Evolutionary conservation across 2,113 vertebrate species (phyloP), one percentile per base, ranked within the genome.

Genomic region (Eulacestoma nigropectus): DNA sequence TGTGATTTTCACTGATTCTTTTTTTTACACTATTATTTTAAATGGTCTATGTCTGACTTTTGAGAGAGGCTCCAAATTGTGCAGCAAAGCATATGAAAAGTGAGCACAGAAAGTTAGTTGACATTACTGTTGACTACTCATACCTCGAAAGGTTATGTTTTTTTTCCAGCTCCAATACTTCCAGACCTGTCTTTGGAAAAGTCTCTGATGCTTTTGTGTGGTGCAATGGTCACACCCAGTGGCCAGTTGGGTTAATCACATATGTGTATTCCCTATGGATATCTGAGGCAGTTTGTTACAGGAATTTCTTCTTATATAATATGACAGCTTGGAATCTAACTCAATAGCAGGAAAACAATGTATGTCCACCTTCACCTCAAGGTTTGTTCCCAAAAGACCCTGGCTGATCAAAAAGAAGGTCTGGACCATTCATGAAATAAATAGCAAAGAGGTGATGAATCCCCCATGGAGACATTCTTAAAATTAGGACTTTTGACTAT

Each of bases 161-260:
- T 42, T 42, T 74, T 90, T 2, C 35, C 20, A 74, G 39, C 25
- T 78, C 56, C 5, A 55, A 8, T 90, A 44, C 27, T 83, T 95
- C 72, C 33, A 42, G 81, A 91, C 56, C 50, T 91, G 57, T 69
- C 83, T 90, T 82, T 80, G 80, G 59, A 81, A 84, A 63, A 65
- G 83, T 60, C 92, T 96, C 52, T 11, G 46, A 83, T 87, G 96
- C 68, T 97, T 95, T 96, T 96, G 90, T 96, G 96, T 94, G 91
- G 97, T 96, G 90, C 89, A 81, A 97, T 91, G 97, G 97, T 98
- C 98, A 98, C 98, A 98, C 98, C 97, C 98, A 98, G 98, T 96
- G 97, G 97, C 97, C 96, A 88, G 89, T 79, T 89, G 72, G 96
- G 95, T 93, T 97, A 96, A 97, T 97, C 81, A 94, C 97, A 97